Base-by-base conservation (phyloP, 2,888 invertebrate genomes). In the Malachius bipustulatus region DNA sequence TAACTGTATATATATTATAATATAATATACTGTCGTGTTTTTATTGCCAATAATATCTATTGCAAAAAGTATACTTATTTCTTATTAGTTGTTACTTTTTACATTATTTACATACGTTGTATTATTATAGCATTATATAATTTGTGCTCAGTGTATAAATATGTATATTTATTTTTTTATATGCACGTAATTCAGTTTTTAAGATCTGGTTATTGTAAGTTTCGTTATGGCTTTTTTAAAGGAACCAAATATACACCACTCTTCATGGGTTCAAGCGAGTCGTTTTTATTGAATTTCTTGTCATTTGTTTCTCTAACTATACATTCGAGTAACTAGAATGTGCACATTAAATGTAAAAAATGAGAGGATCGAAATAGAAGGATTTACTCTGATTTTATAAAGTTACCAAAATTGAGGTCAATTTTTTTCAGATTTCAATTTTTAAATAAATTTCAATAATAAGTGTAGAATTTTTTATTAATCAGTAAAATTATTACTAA, bases 221-320 rank as follows among this genome's bases (percentile, higher is more conserved):
- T 51, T 46, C 41, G 47, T 52, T 52, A 46, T 51, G 52, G 42
- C 52, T 48, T 44, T 40, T 36, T 32, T 41, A 37, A 39, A 39
- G 32, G 41, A 47, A 41, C 39, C 40, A 39, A 40, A 38, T 43
- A 36, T 32, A 35, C 30, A 34, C 36, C 30, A 29, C 33, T 19
- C 24, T 8, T 19, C 24, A 19, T 19, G 32, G 33, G 36, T 45
- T 45, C 38, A 27, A 38, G 34, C 37, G 39, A 38, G 42, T 41
- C 44, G 37, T 36, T 46, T 40, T 39, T 44, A 47, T 47, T 47
- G 46, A 41, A 47, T 45, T 46, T 46, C 47, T 46, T 34, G 33
- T 9, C 46, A 44, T 45, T 47, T 41, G 48, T 49, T 49, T 49
- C 47, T 49, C 47, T 43, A 42, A 40, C 38, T n/a, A n/a, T n/a